Base-by-base conservation (phyloP, 1,140 invertebrate genomes). In the Chelonus insularis region DNA sequence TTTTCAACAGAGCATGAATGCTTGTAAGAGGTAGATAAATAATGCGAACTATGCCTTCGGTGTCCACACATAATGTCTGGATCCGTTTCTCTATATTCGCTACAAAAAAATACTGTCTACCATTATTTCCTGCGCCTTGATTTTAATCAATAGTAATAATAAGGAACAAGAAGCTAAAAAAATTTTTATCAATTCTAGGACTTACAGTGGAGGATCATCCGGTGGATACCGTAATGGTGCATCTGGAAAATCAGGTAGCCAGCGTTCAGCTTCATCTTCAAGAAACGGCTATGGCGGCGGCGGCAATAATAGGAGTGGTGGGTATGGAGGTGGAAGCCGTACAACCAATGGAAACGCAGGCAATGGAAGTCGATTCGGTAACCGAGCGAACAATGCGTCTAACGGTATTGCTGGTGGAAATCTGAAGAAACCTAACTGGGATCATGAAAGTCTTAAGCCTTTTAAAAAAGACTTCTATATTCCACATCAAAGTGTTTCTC, bases 401-500 rank as follows among this genome's bases (percentile, higher is more conserved):
- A 82, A 83, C 51, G 78, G 81, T 18, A 82, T 86, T 18, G 82
- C 86, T 18, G 90, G 91, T 7, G 85, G 86, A 54, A 85, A 82
- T 61, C 80, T 95, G 60, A 79, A 87, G 9, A 90, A 89, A 65
- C 91, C 91, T 3, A 87, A 89, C 68, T 97, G 94, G 93, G 90
- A 90, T 66, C 79, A 88, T 21, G 84, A 87, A 64, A 85, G 85
- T 48, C 78, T 97, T 12, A 85, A 88, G 58, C 92, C 93, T 9
- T 96, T 98, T 79, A 92, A 96, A 74, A 98, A 98, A 82, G 89
- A 97, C 78, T 97, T 98, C 68, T 98, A 97, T 75, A 84, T 89
- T 45, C 93, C 95, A 67, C 89, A 93, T 72, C 85, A 88, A 2
- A 84, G 84, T 70, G 89, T 95, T 1, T 72, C 87, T 0, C 85